Conservation (phyloP, 2,888 invertebrate species). For the Luperina nickerlii region DNA sequence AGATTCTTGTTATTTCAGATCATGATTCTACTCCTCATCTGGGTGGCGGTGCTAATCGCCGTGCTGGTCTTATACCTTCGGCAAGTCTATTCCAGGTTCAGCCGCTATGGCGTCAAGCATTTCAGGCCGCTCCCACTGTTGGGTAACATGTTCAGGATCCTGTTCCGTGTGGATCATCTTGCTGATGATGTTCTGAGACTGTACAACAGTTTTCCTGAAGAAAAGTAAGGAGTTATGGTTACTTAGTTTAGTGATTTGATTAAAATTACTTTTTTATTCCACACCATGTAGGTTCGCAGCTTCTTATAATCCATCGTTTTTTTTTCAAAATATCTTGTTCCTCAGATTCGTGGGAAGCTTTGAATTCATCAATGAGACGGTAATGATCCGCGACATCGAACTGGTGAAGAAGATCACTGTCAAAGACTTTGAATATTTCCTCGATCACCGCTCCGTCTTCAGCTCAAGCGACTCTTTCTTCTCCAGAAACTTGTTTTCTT, state of each 20-base stretch:
- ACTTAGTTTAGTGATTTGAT: background rate
- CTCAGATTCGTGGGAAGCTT: slow-evolving; percentile 86
- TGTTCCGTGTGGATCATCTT: slow-evolving; percentile 66
- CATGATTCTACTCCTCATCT: no score
- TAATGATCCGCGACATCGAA: slow-evolving; percentile 86
- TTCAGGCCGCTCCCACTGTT: slow-evolving; percentile 71
- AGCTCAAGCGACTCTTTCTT: slow-evolving; percentile 86
- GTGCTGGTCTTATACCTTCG: slow-evolving; percentile 70
- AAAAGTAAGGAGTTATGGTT: slow-evolving; percentile 71
- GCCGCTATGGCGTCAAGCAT: slow-evolving; percentile 73
- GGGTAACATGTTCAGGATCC: slow-evolving; percentile 73
- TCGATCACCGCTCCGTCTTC: slow-evolving; percentile 84
- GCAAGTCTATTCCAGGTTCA: slow-evolving; percentile 71
- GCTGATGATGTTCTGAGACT: slow-evolving; percentile 60
- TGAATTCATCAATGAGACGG: slow-evolving; percentile 80
- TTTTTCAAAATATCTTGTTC: background rate
- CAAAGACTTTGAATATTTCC: slow-evolving; percentile 90
- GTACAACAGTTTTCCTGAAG: slow-evolving; percentile 74
- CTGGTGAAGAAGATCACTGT: slow-evolving; percentile 86
- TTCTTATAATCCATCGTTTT: background rate
- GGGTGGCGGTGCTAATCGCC: no score
- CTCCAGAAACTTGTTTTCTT: slow-evolving; percentile 84
- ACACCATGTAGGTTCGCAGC: background rate
- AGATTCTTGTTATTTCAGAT: no score
- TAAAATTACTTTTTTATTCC: background rate